Conservation (phyloP, 2,113 vertebrate species). For the Heteronetta atricapilla region DNA sequence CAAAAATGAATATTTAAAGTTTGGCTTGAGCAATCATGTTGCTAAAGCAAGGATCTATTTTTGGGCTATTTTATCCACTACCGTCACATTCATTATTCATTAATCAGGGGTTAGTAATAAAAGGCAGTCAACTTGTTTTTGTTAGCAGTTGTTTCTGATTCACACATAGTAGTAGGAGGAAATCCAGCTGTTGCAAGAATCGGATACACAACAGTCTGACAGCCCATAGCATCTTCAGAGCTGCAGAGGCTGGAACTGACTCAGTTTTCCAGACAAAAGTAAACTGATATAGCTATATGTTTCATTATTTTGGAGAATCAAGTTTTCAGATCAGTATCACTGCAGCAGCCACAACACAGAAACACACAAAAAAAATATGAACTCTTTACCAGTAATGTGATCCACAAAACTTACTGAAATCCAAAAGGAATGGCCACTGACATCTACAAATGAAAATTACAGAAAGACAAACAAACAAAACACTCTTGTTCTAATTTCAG, state of each 20-base stretch:
- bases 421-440: not conserved
- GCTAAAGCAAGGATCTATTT: not conserved
- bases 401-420: not conserved
- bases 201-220: constrained; percentile 34
- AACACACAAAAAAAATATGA: not conserved
- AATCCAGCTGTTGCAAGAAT: constrained; percentile 61
- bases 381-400: not conserved
- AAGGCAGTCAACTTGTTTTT: not conserved
- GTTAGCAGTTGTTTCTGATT: constrained; percentile 38
- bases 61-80: not conserved
- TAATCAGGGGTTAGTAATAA: constrained; percentile 29
- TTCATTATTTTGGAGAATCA: not conserved
- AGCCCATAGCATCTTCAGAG: constrained; percentile 5
- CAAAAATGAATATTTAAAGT: not conserved
- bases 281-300: not conserved
- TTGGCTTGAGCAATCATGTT: not conserved
- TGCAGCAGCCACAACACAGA: not conserved
- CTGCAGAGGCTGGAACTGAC: constrained; percentile 58
- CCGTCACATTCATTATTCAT: not conserved
- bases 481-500: constrained; percentile 12
- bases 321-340: not conserved
- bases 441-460: not conserved
- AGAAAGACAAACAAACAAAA: not conserved
- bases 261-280: constrained; percentile 15
- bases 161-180: constrained; percentile 33